These are phyloP conservation scores for Coregonus suidteri DNA, from an alignment of 2,797 vertebrate species.

Conservation along the genomic window DNA sequence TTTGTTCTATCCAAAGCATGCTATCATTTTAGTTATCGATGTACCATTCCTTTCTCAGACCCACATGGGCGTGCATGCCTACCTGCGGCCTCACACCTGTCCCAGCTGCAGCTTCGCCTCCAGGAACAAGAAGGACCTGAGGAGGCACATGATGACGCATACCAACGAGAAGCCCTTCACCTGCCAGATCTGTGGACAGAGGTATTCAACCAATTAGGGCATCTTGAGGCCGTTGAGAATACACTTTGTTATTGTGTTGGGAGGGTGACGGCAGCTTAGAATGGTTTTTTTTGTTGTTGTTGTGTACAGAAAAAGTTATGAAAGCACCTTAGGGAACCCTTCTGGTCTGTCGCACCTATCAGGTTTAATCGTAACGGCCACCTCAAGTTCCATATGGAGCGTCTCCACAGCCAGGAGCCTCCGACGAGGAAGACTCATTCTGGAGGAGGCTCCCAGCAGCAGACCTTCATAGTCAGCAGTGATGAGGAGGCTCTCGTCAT, in stretches of 20 bases:
- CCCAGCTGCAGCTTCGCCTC: conserved; percentile 95
- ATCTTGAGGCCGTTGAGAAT: too few relatives aligned
- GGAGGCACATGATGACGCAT: conserved; percentile 94
- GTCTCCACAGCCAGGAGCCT: conserved; percentile 87
- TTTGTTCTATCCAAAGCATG: not conserved
- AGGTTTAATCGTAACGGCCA: conserved; percentile 98
- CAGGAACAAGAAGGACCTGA: conserved; percentile 98
- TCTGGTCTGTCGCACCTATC: conserved; percentile 10
- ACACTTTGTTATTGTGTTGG: too few relatives aligned
- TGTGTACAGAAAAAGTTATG: too few relatives aligned
- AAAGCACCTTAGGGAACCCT: not conserved
- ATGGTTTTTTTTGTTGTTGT: too few relatives aligned
- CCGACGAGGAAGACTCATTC: conserved; percentile 57
- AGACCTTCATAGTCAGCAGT: conserved; percentile 90
- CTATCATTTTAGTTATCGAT: not conserved
- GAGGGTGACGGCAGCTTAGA: too few relatives aligned
- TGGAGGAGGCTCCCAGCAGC: conserved; percentile 73
- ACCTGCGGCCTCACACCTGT: conserved; percentile 94
- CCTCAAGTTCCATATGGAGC: conserved; percentile 96
- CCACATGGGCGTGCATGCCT: conserved; percentile 91
- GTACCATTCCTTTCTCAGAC: conserved; percentile 63
- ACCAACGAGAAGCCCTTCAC: conserved; percentile 97
- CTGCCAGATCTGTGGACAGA: conserved; percentile 93
- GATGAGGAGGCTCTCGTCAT: conserved; percentile 90
- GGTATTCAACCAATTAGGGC: conserved; percentile 67